Conservation (phyloP, 2,797 vertebrate species). For the Heterohyrax brucei region DNA sequence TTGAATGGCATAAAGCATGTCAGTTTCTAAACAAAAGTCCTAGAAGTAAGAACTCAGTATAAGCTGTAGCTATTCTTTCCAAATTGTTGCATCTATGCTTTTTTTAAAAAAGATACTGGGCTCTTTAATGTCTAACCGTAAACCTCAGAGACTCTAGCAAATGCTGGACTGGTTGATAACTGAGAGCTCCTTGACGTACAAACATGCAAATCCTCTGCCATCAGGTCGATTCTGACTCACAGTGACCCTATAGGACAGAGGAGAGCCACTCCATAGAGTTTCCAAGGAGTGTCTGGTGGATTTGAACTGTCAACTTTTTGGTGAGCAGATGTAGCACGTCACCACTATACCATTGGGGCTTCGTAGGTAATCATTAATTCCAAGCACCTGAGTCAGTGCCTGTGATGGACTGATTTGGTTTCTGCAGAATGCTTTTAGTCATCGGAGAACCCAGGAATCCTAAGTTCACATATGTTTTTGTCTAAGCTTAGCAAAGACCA, state of each 20-base stretch:
- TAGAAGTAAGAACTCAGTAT: not conserved
- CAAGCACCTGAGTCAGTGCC: too few relatives aligned
- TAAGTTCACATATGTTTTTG: not conserved
- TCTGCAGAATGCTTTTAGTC: not conserved
- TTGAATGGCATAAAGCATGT: not conserved
- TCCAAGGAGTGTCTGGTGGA: too few relatives aligned
- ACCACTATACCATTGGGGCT: too few relatives aligned
- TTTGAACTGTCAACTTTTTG: too few relatives aligned
- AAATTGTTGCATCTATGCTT: not conserved
- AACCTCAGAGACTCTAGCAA: not conserved
- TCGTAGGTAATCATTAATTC: not conserved
- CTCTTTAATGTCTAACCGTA: not conserved
- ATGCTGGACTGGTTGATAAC: not conserved
- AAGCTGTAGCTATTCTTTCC: not conserved
- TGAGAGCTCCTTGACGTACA: not conserved
- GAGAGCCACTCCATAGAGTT: too few relatives aligned
- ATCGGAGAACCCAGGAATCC: not conserved
- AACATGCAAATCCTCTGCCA: too few relatives aligned
- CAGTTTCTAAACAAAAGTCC: not conserved
- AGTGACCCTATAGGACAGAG: too few relatives aligned
- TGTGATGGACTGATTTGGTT: not conserved
- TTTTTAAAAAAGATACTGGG: not conserved
- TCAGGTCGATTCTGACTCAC: too few relatives aligned
- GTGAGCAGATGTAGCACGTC: too few relatives aligned
- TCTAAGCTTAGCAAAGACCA: constrained; percentile 3